Base-by-base conservation (phyloP, 2,113 vertebrate genomes). In the Apteryx mantelli region DNA sequence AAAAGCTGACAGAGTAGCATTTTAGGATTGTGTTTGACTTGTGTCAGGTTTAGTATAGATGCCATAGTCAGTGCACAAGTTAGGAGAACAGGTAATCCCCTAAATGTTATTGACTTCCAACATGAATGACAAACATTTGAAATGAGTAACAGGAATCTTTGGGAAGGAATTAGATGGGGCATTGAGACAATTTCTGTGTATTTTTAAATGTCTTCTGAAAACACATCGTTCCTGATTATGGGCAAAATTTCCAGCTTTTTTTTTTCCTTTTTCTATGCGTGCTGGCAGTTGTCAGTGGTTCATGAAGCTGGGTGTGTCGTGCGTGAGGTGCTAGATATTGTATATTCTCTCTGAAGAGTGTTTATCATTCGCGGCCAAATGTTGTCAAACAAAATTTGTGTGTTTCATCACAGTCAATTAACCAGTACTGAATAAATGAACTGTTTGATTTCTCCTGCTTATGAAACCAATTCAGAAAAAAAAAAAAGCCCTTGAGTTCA, bases 391-490 rank as follows among this genome's bases (percentile, higher is more conserved):
- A 83, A 3, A 89, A 73, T 16, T 77, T 32, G 66, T 16, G 18
- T 58, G 38, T 86, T 94, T 93, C 91, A 77, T 88, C 20, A 30
- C 75, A 61, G 82, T 66, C 87, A 63, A 16, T 91, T 84, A 74
- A 65, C 68, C 16, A 1, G 52, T 64, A 15, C 38, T 75, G 78
- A n/a, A 18, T 73, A 91, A 86, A 91, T 44, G 40, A 93, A 55
- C 88, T 70, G 70, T 75, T 95, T 91, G 82, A 60, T 85, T 95
- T 89, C 89, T 93, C 58, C 56, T 52, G 56, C 69, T 86, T 79
- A 9, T 12, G 34, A 64, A 83, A 42, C 40, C 42, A 8, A 2
- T 53, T 70, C 80, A 44, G 73, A n/a, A 1, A n/a, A 1, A 22
- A 65, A 19, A 80, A 21, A 30, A 82, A 73, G 11, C 28, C 46